Conservation (phyloP, 2,797 vertebrate genomes). For the Anas georgica region DNA sequence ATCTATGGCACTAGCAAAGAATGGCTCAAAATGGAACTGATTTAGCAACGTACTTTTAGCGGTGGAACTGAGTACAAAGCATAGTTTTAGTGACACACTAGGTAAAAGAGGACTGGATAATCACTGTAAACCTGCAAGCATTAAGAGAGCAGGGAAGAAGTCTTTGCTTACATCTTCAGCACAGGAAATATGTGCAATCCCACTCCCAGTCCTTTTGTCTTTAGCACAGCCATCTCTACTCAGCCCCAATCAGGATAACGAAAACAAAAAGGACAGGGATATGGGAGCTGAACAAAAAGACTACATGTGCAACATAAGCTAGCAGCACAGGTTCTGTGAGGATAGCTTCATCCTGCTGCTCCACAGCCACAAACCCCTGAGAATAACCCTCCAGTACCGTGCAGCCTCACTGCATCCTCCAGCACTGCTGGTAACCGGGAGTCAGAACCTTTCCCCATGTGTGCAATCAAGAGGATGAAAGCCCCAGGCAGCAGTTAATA, state of each 20-base stretch:
- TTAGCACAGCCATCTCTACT: not conserved
- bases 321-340: not conserved
- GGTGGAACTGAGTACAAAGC: not conserved
- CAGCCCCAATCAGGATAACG: not conserved
- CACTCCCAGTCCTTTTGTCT: not conserved
- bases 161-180: not conserved
- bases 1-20: not conserved
- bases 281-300: not conserved
- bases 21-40: not conserved
- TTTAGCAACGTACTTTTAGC: not conserved
- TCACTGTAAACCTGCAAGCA: not conserved
- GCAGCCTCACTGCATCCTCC: not conserved
- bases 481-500: accelerated
- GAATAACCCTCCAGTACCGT: not conserved
- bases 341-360: not conserved
- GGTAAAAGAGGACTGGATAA: not conserved
- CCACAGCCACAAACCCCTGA: not conserved
- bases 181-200: not conserved
- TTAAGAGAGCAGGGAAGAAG: not conserved
- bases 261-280: not conserved
- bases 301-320: not conserved
- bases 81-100: not conserved
- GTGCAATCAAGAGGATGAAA: not conserved
- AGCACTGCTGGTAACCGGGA: not conserved
- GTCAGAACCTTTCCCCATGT: not conserved